Percentiles rank a stretch among this genome's conserved stretches.
These are phyloP conservation scores for Yponomeuta cagnagella DNA, from an alignment of 2,888 invertebrate genomes.

Conservation along the genomic window DNA sequence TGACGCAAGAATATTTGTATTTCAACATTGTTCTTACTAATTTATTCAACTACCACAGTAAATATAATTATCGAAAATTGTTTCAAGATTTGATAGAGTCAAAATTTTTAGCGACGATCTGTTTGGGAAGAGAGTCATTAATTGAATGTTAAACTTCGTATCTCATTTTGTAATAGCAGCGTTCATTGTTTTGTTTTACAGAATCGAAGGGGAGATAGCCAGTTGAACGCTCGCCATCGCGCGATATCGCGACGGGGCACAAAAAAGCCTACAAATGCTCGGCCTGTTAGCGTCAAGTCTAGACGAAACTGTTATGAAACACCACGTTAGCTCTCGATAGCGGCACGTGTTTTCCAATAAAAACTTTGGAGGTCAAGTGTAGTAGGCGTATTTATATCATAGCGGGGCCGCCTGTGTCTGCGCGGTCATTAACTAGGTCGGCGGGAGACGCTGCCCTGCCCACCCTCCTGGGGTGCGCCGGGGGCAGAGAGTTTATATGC, in stretches of 20 bases:
- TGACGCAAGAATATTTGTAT: background rate
- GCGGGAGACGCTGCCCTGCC: slow-evolving; percentile 66
- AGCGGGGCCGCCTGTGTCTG: slow-evolving; percentile 68
- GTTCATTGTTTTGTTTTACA: no score
- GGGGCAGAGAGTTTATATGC: background rate
- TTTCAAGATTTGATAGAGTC: no score
- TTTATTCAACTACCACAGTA: no score
- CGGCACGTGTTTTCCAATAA: slow-evolving; percentile 72
- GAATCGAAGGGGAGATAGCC: no score
- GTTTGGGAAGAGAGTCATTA: no score
- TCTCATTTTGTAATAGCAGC: no score
- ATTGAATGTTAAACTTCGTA: no score
- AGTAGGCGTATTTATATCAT: slow-evolving; percentile 74
- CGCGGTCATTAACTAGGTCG: slow-evolving; percentile 76
- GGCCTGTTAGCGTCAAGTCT: background rate
- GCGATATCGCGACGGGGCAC: no score
- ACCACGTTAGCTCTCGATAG: slow-evolving; percentile 48
- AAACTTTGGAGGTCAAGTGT: slow-evolving; percentile 76
- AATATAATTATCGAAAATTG: no score
- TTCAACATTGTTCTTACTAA: background rate
- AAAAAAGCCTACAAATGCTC: no score
- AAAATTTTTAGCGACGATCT: no score
- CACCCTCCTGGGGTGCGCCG: slow-evolving; percentile 38
- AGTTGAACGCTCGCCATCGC: no score
- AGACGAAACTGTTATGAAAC: slow-evolving; percentile 22